A percentile compares a stretch with the other conserved stretches of the same genome.
Evolutionary conservation across 1,140 invertebrate species (phyloP).

Genomic region (Drosophila nigromelanica): DNA sequence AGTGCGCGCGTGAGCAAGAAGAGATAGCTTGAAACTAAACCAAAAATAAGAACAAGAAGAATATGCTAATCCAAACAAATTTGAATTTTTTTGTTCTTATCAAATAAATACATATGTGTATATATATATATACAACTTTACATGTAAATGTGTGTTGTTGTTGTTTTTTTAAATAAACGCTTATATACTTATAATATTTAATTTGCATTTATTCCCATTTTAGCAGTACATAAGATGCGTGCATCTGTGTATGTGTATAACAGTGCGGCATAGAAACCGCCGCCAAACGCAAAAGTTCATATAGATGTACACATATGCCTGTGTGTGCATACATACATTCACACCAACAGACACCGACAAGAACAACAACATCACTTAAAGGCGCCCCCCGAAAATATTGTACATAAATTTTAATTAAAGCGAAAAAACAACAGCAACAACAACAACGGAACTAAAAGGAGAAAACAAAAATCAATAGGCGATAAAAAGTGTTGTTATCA

Average conservation of each 20-base stretch:
- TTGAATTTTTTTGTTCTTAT: conserved; percentile 32
- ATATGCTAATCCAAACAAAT: conserved; percentile 27
- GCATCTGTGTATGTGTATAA: conserved; percentile 45
- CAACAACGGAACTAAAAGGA: conserved; percentile 30
- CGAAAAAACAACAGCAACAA: conserved; percentile 33
- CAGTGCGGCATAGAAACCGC: conserved; percentile 70
- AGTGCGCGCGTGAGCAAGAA: conserved; percentile 50
- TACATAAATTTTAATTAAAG: conserved; percentile 76
- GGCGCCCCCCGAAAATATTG: conserved; percentile 64
- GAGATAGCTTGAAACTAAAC: conserved; percentile 41
- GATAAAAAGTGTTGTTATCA: conserved; percentile 73
- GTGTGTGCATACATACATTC: conserved; percentile 11
- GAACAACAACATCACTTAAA: conserved; percentile 30
- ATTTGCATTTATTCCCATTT: conserved; percentile 41
- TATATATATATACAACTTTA: conserved; percentile 5
- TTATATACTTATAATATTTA: conserved; percentile 28
- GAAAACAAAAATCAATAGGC: conserved; percentile 68
- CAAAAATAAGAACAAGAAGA: conserved; percentile 24
- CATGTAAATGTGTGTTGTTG: conserved; percentile 28
- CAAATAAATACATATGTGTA: conserved; percentile 28
- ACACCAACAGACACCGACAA: conserved; percentile 27
- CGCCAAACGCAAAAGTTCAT: conserved; percentile 56
- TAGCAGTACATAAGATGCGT: conserved; percentile 68
- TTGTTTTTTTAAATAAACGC: conserved; percentile 2
- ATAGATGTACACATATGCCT: conserved; percentile 10